A percentile compares a stretch with the other conserved stretches of the same genome.
These are phyloP conservation scores for Stigmatopora nigra DNA, from an alignment of 2,113 vertebrate genomes.

Conservation along the genomic window DNA sequence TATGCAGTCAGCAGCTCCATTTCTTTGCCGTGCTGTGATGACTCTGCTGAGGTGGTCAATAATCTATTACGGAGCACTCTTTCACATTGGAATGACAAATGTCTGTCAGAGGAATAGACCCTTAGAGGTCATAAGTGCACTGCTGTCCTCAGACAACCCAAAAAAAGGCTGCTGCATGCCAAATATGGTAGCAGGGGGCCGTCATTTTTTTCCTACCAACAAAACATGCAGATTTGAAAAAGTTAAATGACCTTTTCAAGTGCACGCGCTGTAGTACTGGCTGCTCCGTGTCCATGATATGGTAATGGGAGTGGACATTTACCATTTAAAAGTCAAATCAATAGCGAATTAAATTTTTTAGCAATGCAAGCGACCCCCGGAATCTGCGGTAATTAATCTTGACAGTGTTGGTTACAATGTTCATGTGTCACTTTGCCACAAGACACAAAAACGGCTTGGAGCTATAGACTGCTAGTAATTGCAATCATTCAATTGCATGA, in stretches of 20 bases:
- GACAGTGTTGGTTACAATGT: slow-evolving; percentile 64
- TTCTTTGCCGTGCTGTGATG: slow-evolving; percentile 51
- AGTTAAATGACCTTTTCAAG: slow-evolving; percentile 27
- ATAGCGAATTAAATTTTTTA: slow-evolving; percentile 78
- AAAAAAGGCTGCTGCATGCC: slow-evolving; percentile 12
- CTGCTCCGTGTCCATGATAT: slow-evolving; percentile 63
- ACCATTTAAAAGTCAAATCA: slow-evolving; percentile 75
- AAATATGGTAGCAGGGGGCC: slow-evolving; percentile 4
- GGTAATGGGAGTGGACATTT: slow-evolving; percentile 68
- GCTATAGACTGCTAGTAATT: slow-evolving; percentile 23
- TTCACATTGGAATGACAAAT: slow-evolving; percentile 75
- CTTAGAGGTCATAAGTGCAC: slow-evolving; percentile 68
- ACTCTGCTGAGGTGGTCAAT: slow-evolving; percentile 73
- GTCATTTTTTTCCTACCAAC: slow-evolving; percentile 5
- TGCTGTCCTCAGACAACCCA: slow-evolving; percentile 56
- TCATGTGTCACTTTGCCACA: slow-evolving; percentile 54
- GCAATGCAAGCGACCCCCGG: slow-evolving; percentile 68
- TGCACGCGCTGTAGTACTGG: slow-evolving; percentile 56
- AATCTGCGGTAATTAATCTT: slow-evolving; percentile 73
- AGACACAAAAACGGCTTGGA: slow-evolving; percentile 14
- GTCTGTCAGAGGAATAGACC: slow-evolving; percentile 71
- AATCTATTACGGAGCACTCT: slow-evolving; percentile 72
- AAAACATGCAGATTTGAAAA: slow-evolving; percentile 13
- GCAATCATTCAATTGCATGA: slow-evolving; percentile 14
- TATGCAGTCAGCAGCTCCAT: slow-evolving; percentile 3